Evolutionary conservation across 2,797 vertebrate species (phyloP), one percentile per base, ranked within the genome.

Genomic region (Mus spretus): DNA sequence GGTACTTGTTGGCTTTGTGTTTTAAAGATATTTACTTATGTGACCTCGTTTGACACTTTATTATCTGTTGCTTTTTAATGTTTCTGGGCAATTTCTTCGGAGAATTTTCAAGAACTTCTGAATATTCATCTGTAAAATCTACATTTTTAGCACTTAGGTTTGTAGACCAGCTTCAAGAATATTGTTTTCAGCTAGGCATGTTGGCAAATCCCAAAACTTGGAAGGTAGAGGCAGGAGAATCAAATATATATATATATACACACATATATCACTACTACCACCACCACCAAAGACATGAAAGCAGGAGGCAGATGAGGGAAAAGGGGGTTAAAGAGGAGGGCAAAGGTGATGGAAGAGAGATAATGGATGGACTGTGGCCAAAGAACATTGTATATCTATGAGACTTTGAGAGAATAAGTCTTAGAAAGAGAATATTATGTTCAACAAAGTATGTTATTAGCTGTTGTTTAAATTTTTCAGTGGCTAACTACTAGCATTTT

Each of bases 51-150:
- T 59, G 22, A 59, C 82, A 55, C 24, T 92, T 72, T 80, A 67
- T 90, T 28, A 74, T 89, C 67, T 77, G 37, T 94, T 80, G 74
- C 63, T 95, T 96, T 85, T 81, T 70, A 85, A 96, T 63, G n/a
- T 95, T 61, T 93, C 57, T 80, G 85, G 92, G 50, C 9, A 93
- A n/a, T 75, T 67, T 40, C 28, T 37, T 88, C 31, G 53, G 47
- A 67, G 63, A 50, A n/a, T 86, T 86, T 31, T 94, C 31, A 72
- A 91, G 1, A 63, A 61, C 89, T 75, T 91, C 57, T 89, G 74
- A 94, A 63, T 34, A 90, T 77, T 93, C 34, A 63, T 53, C 17
- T 90, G 59, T 72, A 17, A 84, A 53, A 53, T 84, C 50, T 80
- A 92, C 22, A 55, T 63, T 90, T 93, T 90, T 44, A 89, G 74